A percentile compares a stretch with the other conserved stretches of the same genome.
phyloP scores from a whole-genome alignment of 2,797 vertebrate genomes.

The Acipenser transmontanus region DNA sequence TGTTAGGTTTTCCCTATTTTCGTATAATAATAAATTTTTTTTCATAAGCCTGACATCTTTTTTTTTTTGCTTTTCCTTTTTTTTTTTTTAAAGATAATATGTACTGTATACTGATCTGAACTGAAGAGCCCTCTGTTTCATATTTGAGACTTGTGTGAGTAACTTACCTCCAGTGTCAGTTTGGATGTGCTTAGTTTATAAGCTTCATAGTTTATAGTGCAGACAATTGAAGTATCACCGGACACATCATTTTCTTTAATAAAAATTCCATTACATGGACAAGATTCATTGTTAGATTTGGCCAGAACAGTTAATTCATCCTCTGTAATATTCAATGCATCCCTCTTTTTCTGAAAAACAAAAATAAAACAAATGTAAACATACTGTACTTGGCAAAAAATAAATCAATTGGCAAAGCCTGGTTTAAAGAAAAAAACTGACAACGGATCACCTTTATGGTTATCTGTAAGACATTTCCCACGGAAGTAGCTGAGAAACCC shows the following conservation, averaged over 20 bases:
- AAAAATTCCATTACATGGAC: constrained; percentile 38
- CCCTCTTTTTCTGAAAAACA: constrained; percentile 70
- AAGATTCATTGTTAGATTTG: constrained; percentile 22
- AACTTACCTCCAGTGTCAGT: constrained; percentile 36
- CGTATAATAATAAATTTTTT: no score
- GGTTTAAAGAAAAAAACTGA: not conserved
- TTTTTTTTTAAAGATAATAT: no score
- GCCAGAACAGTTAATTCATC: constrained; percentile 64
- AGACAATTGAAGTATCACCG: constrained; percentile 30
- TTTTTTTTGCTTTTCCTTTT: no score
- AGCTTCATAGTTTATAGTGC: constrained; percentile 29
- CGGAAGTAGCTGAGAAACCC: constrained; percentile 43
- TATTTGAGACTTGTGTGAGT: not conserved
- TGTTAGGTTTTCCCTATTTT: no score
- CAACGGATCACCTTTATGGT: constrained; percentile 43
- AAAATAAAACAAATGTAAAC: constrained; percentile 21
- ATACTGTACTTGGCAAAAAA: no score
- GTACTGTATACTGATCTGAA: no score
- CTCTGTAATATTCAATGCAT: constrained; percentile 62
- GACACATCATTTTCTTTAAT: constrained; percentile 37
- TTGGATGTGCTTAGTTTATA: not conserved
- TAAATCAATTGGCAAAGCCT: no score
- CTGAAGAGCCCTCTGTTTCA: no score
- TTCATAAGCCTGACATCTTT: no score
- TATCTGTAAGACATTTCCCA: constrained; percentile 19